A percentile compares a stretch with the other conserved stretches of the same genome.
phyloP scores from a whole-genome alignment of 1,140 invertebrate genomes.

The Pachypeltis micranthus region DNA sequence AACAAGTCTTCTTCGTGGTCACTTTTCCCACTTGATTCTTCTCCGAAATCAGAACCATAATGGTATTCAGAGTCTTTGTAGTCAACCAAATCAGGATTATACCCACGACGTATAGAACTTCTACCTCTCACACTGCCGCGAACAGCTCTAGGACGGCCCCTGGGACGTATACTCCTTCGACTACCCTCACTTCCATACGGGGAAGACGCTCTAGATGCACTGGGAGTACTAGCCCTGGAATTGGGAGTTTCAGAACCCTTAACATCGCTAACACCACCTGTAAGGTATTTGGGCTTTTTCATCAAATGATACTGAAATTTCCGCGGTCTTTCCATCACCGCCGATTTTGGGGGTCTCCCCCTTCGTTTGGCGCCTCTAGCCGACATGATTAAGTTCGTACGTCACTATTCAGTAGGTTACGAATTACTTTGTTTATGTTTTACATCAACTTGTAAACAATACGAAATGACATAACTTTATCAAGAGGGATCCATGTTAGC shows the following conservation, averaged over 20 bases:
- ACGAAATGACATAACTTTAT: constrained; percentile 44
- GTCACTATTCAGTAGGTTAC: constrained; percentile 33
- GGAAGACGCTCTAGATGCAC: constrained; percentile 57
- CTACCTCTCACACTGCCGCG: constrained; percentile 31
- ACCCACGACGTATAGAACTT: constrained; percentile 46
- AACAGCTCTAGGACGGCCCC: constrained; percentile 26
- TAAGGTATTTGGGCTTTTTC: constrained; percentile 82
- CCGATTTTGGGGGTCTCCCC: constrained; percentile 77
- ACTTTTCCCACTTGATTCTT: constrained; percentile 68
- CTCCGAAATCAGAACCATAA: constrained; percentile 80
- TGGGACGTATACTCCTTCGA: constrained; percentile 45
- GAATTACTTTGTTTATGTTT: constrained; percentile 38
- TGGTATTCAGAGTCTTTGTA: constrained; percentile 76
- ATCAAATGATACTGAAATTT: constrained; percentile 77
- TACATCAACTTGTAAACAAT: constrained; percentile 49
- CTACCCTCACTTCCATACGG: constrained; percentile 58
- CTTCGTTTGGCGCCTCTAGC: constrained; percentile 72
- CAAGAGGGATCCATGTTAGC: constrained; percentile 42
- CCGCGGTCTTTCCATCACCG: constrained; percentile 64
- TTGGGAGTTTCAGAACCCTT: constrained; percentile 49
- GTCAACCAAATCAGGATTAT: constrained; percentile 57
- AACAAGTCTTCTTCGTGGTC: constrained; percentile 58
- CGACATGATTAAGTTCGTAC: constrained; percentile 49
- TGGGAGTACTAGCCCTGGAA: constrained; percentile 59
- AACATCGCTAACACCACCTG: constrained; percentile 43